Conservation (phyloP, 2,113 vertebrate species). For the Hemibagrus wyckioides region DNA sequence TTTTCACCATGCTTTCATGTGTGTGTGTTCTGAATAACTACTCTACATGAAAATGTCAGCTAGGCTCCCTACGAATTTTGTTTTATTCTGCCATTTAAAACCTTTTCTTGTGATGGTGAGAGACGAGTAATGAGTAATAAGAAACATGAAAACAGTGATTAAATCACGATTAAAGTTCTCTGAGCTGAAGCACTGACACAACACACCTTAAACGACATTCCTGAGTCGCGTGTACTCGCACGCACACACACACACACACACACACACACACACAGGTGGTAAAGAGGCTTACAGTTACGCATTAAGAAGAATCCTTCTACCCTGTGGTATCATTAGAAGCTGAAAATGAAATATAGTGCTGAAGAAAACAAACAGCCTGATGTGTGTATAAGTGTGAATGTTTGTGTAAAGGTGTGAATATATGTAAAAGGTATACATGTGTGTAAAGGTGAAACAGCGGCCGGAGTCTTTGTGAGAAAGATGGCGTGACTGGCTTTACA, state of each 20-base stretch:
- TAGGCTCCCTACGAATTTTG: background rate
- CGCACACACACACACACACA: background rate
- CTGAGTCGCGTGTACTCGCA: constrained; percentile 6
- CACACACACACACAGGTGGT: background rate
- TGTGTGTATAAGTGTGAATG: background rate
- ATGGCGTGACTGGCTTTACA: background rate
- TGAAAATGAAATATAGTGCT: background rate
- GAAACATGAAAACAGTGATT: background rate
- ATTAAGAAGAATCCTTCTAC: background rate
- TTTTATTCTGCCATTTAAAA: background rate
- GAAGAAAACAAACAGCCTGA: background rate
- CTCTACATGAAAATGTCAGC: background rate
- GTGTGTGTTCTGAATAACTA: background rate
- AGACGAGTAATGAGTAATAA: background rate
- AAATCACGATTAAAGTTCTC: background rate
- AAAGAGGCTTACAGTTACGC: background rate
- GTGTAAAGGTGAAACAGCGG: background rate
- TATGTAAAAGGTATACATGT: no score
- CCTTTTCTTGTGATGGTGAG: background rate
- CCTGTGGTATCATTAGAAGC: background rate
- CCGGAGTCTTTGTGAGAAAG: background rate
- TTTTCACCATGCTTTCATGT: background rate
- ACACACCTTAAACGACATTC: constrained; percentile 29
- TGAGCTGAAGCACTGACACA: background rate
- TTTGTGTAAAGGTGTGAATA: no score